These are phyloP conservation scores for Camponotus floridanus DNA, from an alignment of 1,140 invertebrate genomes.

Conservation along the genomic window DNA sequence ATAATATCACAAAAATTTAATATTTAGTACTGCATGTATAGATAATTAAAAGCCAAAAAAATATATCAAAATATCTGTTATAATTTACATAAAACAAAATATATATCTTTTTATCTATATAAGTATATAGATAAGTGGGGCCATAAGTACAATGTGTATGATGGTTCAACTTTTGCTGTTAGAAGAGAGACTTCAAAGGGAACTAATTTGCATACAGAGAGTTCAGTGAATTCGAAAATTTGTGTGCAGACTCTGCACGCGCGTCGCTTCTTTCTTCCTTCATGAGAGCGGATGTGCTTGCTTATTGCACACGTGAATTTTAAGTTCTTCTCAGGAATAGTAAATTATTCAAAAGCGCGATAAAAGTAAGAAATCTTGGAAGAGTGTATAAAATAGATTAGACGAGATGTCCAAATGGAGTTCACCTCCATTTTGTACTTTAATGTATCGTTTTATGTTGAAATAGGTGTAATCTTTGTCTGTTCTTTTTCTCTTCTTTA, in stretches of 20 bases:
- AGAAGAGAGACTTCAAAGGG: slow-evolving; percentile 52
- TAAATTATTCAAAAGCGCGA: slow-evolving; percentile 29
- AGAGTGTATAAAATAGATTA: slow-evolving; percentile 17
- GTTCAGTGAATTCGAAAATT: slow-evolving; percentile 71
- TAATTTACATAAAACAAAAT: slow-evolving; percentile 5
- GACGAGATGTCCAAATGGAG: neutral
- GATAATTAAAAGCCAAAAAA: neutral
- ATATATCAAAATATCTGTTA: neutral
- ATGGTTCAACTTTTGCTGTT: slow-evolving; percentile 54
- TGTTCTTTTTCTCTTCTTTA: neutral
- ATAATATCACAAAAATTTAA: neutral
- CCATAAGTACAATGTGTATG: slow-evolving; percentile 15
- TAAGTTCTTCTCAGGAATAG: slow-evolving; percentile 23
- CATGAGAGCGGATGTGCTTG: slow-evolving; percentile 36
- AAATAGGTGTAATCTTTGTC: neutral
- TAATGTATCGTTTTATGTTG: neutral
- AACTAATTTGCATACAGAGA: slow-evolving; percentile 70
- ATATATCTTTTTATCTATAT: slow-evolving; percentile 8
- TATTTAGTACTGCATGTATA: neutral
- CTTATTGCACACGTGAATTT: slow-evolving; percentile 40
- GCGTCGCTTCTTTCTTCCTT: neutral
- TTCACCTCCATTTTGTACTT: too few species aligned
- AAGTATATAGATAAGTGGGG: neutral
- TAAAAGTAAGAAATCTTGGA: neutral
- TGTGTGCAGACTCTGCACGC: slow-evolving; percentile 56